Conservation (phyloP, 2,888 invertebrate genomes). For the Pomacea canaliculata region DNA sequence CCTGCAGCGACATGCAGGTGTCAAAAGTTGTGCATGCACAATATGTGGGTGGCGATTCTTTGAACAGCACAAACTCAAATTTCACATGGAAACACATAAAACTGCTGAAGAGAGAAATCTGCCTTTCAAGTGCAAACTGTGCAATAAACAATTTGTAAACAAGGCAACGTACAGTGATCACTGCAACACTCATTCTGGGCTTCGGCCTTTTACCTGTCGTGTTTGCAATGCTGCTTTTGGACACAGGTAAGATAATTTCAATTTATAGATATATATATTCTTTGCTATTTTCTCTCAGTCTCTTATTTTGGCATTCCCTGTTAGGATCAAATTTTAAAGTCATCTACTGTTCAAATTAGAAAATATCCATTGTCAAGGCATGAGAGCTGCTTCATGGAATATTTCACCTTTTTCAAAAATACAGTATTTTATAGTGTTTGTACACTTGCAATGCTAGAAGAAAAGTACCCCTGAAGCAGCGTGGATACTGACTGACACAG, state of each 20-base stretch:
- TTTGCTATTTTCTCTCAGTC: not conserved
- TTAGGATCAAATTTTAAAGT: not conserved
- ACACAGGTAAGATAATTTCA: constrained; percentile 21
- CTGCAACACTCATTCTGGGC: constrained; percentile 46
- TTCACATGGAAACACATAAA: constrained; percentile 41
- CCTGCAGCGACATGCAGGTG: constrained; percentile 36
- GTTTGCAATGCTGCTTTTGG: constrained; percentile 36
- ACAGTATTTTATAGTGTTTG: no score
- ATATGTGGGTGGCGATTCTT: constrained; percentile 40
- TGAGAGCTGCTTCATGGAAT: no score
- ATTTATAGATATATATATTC: not conserved
- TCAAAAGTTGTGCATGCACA: constrained; percentile 34
- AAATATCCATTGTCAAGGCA: no score
- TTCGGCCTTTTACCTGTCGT: constrained; percentile 40
- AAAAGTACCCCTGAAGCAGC: no score
- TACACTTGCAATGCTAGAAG: no score
- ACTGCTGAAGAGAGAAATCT: constrained; percentile 27
- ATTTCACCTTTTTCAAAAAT: no score
- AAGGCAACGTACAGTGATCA: constrained; percentile 39
- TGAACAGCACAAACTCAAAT: constrained; percentile 36
- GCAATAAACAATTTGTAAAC: constrained; percentile 39
- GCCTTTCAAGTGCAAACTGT: constrained; percentile 35
- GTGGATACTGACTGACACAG: no score
- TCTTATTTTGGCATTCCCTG: not conserved
- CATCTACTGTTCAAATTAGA: not conserved